Percentiles rank a stretch among this genome's conserved stretches.
phyloP scores from a whole-genome alignment of 2,888 invertebrate genomes.

The Iphiclides podalirius region DNA sequence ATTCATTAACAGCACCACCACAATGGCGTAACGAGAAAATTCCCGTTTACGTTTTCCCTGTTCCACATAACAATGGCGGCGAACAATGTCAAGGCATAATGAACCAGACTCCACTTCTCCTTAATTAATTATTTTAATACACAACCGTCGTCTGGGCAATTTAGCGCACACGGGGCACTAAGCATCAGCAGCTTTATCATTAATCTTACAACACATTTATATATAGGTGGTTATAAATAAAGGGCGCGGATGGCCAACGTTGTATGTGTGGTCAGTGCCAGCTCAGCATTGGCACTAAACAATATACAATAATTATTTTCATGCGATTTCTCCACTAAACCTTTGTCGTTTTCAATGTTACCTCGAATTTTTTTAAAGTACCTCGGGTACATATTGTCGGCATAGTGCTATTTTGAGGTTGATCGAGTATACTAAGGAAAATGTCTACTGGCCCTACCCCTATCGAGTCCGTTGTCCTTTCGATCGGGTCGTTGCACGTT shows the following conservation, averaged over 20 bases:
- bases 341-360: too few species aligned
- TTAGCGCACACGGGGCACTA: constrained; percentile 43
- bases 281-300: too few species aligned
- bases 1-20: constrained; percentile 16
- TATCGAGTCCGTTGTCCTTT: too few species aligned
- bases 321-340: too few species aligned
- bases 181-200: constrained; percentile 53
- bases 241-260: constrained; percentile 40
- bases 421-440: too few species aligned
- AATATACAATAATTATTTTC: too few species aligned
- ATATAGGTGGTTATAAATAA: constrained; percentile 61
- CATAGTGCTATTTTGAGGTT: too few species aligned
- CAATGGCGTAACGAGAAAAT: constrained; percentile 17
- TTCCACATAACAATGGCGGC: constrained; percentile 20
- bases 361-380: too few species aligned
- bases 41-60: constrained; percentile 15
- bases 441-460: too few species aligned
- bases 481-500: too few species aligned
- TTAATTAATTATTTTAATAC: constrained; percentile 26
- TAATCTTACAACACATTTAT: constrained; percentile 50
- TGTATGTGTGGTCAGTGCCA: too few species aligned
- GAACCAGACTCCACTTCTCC: constrained; percentile 24
- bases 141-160: constrained; percentile 39
- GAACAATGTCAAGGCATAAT: constrained; percentile 24
- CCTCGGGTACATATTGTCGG: constrained; percentile 21